Percentiles rank a stretch among this genome's conserved stretches.
These are phyloP conservation scores for Macroramphosus scolopax DNA, from an alignment of 2,797 vertebrate genomes.

Conservation along the genomic window DNA sequence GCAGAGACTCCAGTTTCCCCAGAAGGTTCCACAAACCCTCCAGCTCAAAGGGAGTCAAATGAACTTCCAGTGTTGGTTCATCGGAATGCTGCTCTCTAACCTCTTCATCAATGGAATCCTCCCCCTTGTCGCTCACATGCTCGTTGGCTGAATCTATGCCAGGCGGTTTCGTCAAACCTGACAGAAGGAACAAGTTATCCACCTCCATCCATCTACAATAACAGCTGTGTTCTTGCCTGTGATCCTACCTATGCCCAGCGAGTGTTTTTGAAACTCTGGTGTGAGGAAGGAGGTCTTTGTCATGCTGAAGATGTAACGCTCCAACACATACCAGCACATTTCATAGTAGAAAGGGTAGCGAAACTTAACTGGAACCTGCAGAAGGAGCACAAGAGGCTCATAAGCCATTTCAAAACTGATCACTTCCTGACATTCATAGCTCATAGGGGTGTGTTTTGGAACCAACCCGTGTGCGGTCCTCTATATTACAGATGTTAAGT, in stretches of 20 bases:
- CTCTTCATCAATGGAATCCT: constrained; percentile 47
- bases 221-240: not conserved
- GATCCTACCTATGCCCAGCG: constrained; percentile 88
- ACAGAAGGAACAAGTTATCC: not conserved
- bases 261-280: constrained; percentile 94
- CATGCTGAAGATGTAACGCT: constrained; percentile 93
- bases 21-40: constrained; percentile 93
- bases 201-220: not conserved
- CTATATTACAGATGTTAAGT: constrained; percentile 91
- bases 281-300: constrained; percentile 92
- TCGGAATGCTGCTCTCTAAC: constrained; percentile 40
- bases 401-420: not conserved
- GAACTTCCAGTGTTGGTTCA: constrained; percentile 55
- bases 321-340: constrained; percentile 98
- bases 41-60: constrained; percentile 89
- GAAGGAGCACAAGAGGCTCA: not conserved
- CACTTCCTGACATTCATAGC: not conserved
- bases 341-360: constrained; percentile 97
- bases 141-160: constrained; percentile 20
- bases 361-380: constrained; percentile 93
- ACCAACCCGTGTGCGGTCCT: constrained; percentile 91
- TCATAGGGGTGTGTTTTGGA: no score
- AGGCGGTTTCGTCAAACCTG: constrained; percentile 79
- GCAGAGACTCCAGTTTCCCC: constrained; percentile 90
- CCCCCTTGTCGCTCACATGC: constrained; percentile 48